Base-by-base conservation (phyloP, 2,797 vertebrate genomes). In the Fundulus diaphanus region DNA sequence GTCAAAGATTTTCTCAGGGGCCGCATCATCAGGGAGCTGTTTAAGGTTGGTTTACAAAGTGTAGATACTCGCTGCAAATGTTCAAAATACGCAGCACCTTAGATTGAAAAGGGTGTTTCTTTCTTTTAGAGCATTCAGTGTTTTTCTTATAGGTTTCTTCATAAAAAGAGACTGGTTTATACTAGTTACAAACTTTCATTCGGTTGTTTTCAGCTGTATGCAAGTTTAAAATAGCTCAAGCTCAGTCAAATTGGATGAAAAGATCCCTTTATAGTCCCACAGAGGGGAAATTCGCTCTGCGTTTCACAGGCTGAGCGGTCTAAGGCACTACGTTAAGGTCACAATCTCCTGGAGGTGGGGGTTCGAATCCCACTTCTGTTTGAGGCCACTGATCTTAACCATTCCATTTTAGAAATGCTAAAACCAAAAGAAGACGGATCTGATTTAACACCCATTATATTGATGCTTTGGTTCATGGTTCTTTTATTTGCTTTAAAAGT, bases 1-100 rank as follows among this genome's bases (percentile, higher is more conserved):
- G 97, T 97, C 76, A 97, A 96, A 86, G 96, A 97, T 77, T 97
- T 97, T 88, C 94, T 97, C 78, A 96, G 96, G 79, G 97, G 97
- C 3, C 94, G 87, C 84, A 97, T 97, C 88, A 95, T 93, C 79
- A 91, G 87, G 81, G 96, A 97, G 74, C 90, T 97, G 24, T 97
- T 97, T 87, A 96, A 97, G 96, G 97, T 97, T 42, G 48, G 74
- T 4, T n/a, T 33, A 44, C n/a, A 52, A n/a, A 7, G 1, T 78
- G 20, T 31, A 46, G 15, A 44, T 44, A 59, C 31, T 8, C 20
- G 2, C 29, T 33, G 18, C 13, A 20, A 15, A 33, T 59, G 16
- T 59, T 59, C 29, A 59, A 33, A 59, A 59, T 59, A 57, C 56
- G 15, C 57, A 59, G 7, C 29, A 27, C 2, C 56, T 29, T 59